Evolutionary conservation across 1,140 invertebrate genomes (phyloP).

Genomic region (Solenopsis invicta): DNA sequence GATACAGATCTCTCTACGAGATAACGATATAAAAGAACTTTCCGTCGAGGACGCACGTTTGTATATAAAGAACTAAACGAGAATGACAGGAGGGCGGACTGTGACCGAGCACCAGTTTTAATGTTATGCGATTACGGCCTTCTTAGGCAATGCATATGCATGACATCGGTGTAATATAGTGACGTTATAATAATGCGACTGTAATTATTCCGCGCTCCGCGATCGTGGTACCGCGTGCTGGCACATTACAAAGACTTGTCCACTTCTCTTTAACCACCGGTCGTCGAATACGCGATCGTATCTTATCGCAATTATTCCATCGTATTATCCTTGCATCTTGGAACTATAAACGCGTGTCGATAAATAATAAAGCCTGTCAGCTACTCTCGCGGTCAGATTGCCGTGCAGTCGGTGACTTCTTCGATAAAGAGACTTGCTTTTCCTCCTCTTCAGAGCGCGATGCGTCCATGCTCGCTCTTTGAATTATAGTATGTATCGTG

Average conservation of each 20-base stretch:
- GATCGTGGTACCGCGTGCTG: background rate
- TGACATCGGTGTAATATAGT: slow-evolving; percentile 81
- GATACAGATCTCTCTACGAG: background rate
- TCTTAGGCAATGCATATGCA: slow-evolving; percentile 82
- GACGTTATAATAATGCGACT: slow-evolving; percentile 84
- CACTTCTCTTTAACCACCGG: slow-evolving; percentile 68
- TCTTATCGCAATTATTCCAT: slow-evolving; percentile 43
- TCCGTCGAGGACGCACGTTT: slow-evolving; percentile 22
- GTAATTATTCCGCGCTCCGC: slow-evolving; percentile 79
- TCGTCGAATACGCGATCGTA: slow-evolving; percentile 67
- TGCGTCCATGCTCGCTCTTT: background rate
- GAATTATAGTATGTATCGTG: slow-evolving; percentile 39
- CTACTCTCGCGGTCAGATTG: slow-evolving; percentile 23
- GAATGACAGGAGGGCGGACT: slow-evolving; percentile 65
- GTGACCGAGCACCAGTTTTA: slow-evolving; percentile 67
- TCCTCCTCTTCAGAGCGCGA: background rate
- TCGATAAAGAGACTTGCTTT: slow-evolving; percentile 18
- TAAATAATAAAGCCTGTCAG: slow-evolving; percentile 73
- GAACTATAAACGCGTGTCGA: slow-evolving; percentile 63
- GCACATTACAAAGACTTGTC: background rate
- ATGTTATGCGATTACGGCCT: slow-evolving; percentile 70
- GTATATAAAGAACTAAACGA: slow-evolving; percentile 42
- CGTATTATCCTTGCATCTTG: slow-evolving; percentile 68
- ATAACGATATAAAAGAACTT: slow-evolving; percentile 26
- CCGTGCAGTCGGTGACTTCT: background rate